Base-by-base conservation (phyloP, 2,888 invertebrate species). In the Phengaris alcon region DNA sequence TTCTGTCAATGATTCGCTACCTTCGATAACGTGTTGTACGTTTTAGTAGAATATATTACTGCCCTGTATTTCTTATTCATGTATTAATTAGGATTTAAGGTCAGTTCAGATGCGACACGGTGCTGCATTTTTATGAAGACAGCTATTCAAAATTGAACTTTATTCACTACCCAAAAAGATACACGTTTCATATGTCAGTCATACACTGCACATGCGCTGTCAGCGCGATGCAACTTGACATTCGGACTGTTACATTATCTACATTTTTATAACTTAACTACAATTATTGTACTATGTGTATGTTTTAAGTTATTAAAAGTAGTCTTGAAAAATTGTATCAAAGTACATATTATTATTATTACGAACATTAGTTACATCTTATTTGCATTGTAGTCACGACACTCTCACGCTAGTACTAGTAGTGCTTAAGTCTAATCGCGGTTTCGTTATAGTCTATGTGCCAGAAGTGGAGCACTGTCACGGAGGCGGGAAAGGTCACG, bases 401-500 rank as follows among this genome's bases (percentile, higher is more conserved):
- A 70, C 12, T 70, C 70, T 70, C 70, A 70, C 70, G 70, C 46
- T 52, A 68, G 48, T 46, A 15, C 46, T 35, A 10, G 35, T 7
- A 6, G 68, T 9, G 68, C 68, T 68, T 12, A 68, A n/a, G 52
- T 48, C 51, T 70, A 70, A 70, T 70, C 52, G 70, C 52, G 70
- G 51, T 70, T 70, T 70, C 70, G 70, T 70, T 70, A 59, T 7
- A 59, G 8, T 15, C 8, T 59, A 35, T 35, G 15, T 59, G 59
- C 15, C 15, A 59, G 35, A 68, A 70, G 70, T 51, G 10, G 70
- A 51, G 70, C 70, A 70, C 70, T 70, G 70, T 70, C 70, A 70
- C 70, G 70, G 70, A 64, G 64, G 64, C 64, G 64, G 35, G 12
- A 35, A 64, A 64, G 64, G 64, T 64, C 64, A 12, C 35, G 22